Conservation (phyloP, 2,888 invertebrate genomes). For the Machimus rusticus region DNA sequence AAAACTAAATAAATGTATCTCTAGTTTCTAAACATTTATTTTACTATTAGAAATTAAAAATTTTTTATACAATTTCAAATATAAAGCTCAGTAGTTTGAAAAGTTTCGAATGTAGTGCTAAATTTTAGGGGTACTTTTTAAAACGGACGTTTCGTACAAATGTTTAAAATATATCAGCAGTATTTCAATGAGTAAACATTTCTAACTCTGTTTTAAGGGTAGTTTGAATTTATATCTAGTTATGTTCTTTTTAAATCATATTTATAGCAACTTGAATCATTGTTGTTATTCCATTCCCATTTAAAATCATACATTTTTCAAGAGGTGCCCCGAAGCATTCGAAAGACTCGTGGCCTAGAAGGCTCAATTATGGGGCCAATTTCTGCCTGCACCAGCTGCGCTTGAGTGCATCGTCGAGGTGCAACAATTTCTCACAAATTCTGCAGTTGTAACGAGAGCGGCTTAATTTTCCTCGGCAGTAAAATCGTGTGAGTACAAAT, state of each 20-base stretch:
- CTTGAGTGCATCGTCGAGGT: background rate
- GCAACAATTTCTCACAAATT: background rate
- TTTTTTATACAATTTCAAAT: background rate
- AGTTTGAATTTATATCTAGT: too few species aligned
- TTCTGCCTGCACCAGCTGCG: background rate
- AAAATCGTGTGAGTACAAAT: background rate
- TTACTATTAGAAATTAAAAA: background rate
- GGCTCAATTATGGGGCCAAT: background rate
- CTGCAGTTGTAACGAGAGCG: background rate
- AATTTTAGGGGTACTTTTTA: too few species aligned
- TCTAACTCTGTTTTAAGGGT: too few species aligned
- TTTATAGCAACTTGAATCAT: background rate
- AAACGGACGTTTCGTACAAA: too few species aligned
- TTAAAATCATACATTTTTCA: background rate
- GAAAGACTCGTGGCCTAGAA: background rate
- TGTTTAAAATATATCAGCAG: too few species aligned
- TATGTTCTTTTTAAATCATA: background rate
- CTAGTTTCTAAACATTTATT: background rate
- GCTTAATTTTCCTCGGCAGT: background rate
- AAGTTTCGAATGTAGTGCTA: too few species aligned
- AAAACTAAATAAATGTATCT: background rate
- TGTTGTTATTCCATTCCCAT: background rate
- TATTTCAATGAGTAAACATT: too few species aligned
- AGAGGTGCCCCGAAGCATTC: background rate
- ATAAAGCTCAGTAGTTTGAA: too few species aligned